A percentile compares a stretch with the other conserved stretches of the same genome.
Conservation (phyloP, 2,888 invertebrate species). For the Drosophila anomelani region DNA sequence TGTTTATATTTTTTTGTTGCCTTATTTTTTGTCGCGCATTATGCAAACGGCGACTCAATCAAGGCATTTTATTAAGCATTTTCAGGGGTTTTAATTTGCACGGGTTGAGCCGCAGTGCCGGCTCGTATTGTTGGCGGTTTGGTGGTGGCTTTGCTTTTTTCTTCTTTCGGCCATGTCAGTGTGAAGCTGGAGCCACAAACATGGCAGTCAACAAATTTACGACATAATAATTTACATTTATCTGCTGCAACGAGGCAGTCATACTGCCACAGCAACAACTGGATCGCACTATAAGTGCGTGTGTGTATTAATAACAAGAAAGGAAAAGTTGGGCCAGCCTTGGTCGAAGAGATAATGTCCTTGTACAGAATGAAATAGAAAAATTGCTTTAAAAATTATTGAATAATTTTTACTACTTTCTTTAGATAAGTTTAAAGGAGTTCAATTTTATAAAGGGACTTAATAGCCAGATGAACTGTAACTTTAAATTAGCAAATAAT, state of each 20-base stretch:
- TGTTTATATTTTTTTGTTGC: slow-evolving; percentile 12
- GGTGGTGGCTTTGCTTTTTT: slow-evolving; percentile 9
- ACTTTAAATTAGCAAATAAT: background rate
- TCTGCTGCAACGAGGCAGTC: slow-evolving; percentile 82
- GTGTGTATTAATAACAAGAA: slow-evolving; percentile 50
- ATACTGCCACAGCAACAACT: slow-evolving; percentile 56
- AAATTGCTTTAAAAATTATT: too few relatives aligned
- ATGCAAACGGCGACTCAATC: slow-evolving; percentile 72
- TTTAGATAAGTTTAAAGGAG: too few relatives aligned
- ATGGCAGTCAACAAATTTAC: slow-evolving; percentile 82
- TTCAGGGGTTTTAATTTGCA: slow-evolving; percentile 57
- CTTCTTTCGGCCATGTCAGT: slow-evolving; percentile 43
- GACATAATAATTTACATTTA: slow-evolving; percentile 84
- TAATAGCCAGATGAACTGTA: background rate
- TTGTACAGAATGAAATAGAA: background rate
- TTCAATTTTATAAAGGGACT: background rate
- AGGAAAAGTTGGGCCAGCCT: slow-evolving; percentile 29
- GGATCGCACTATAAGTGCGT: slow-evolving; percentile 56
- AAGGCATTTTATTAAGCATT: slow-evolving; percentile 73
- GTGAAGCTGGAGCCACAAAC: slow-evolving; percentile 61
- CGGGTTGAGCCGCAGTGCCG: slow-evolving; percentile 23
- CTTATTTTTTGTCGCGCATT: slow-evolving; percentile 32
- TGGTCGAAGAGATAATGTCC: slow-evolving; percentile 39
- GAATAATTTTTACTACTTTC: too few relatives aligned
- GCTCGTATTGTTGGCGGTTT: slow-evolving; percentile 58